Evolutionary conservation across 2,888 invertebrate species (phyloP).

Genomic region (Cetonia aurata): DNA sequence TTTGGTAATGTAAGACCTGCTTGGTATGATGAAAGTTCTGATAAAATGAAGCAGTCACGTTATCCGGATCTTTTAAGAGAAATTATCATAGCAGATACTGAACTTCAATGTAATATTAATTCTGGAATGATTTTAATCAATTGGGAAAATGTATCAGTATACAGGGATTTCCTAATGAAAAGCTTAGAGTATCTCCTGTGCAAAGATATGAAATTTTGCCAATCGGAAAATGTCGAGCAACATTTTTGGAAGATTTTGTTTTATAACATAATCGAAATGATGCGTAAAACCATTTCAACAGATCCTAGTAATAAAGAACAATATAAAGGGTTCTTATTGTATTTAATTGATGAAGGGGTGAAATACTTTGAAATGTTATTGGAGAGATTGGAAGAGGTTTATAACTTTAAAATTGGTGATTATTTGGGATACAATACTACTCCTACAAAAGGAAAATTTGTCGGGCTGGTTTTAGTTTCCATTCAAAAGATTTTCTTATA

Average conservation of each 20-base stretch:
- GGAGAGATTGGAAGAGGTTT: conserved; percentile 79
- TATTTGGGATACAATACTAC: conserved; percentile 72
- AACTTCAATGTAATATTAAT: conserved; percentile 75
- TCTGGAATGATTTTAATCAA: conserved; percentile 73
- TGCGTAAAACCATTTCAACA: conserved; percentile 77
- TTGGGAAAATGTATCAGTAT: conserved; percentile 76
- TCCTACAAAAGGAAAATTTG: conserved; percentile 73
- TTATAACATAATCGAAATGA: conserved; percentile 87
- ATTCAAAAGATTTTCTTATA: conserved; percentile 90
- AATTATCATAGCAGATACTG: conserved; percentile 77
- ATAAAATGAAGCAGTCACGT: conserved; percentile 73
- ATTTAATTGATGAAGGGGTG: conserved; percentile 84
- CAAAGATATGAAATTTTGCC: conserved; percentile 88
- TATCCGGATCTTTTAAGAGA: conserved; percentile 74
- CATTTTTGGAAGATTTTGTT: conserved; percentile 93
- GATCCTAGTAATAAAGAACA: conserved; percentile 74
- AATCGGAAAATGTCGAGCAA: conserved; percentile 88
- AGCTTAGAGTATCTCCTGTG: conserved; percentile 77
- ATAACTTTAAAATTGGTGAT: conserved; percentile 79
- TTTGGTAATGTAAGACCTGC: conserved; percentile 68
- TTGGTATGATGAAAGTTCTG: conserved; percentile 73
- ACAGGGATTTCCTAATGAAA: conserved; percentile 76
- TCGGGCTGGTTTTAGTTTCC: conserved; percentile 84
- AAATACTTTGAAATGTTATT: conserved; percentile 83
- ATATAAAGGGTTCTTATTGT: conserved; percentile 75